phyloP scores from a whole-genome alignment of 2,113 vertebrate species.

The Picathartes gymnocephalus region DNA sequence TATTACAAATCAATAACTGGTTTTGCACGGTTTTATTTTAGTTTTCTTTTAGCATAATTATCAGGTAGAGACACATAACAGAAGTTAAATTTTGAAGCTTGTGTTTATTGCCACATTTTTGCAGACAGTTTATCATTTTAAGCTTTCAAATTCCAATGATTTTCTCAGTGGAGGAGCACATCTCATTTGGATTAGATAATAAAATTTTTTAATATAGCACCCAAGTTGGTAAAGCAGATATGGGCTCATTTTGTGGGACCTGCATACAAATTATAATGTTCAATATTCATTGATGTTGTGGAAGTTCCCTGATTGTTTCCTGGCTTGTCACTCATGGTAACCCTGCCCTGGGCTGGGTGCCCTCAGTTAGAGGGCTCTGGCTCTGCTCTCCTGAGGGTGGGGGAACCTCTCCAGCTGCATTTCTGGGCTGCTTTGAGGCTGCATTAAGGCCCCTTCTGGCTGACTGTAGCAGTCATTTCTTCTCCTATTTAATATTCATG shows the following conservation, averaged over 20 bases:
- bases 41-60: conserved; percentile 17
- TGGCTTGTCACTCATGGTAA: not conserved
- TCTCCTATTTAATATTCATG: not conserved
- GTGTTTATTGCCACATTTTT: not conserved
- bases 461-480: not conserved
- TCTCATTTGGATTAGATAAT: not conserved
- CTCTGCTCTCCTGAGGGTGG: not conserved
- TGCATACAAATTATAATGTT: not conserved
- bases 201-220: not conserved
- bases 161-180: not conserved
- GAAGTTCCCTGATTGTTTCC: not conserved
- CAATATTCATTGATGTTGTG: not conserved
- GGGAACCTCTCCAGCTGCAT: not conserved
- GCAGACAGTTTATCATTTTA: not conserved
- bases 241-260: not conserved
- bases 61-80: not conserved
- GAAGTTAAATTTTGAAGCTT: not conserved
- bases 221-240: not conserved
- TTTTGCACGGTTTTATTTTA: not conserved
- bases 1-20: not conserved
- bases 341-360: not conserved
- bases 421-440: not conserved
- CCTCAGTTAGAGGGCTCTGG: rapidly evolving
- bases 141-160: not conserved
- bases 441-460: not conserved